Conservation (phyloP, 2,113 vertebrate genomes). For the Semnornis frantzii region DNA sequence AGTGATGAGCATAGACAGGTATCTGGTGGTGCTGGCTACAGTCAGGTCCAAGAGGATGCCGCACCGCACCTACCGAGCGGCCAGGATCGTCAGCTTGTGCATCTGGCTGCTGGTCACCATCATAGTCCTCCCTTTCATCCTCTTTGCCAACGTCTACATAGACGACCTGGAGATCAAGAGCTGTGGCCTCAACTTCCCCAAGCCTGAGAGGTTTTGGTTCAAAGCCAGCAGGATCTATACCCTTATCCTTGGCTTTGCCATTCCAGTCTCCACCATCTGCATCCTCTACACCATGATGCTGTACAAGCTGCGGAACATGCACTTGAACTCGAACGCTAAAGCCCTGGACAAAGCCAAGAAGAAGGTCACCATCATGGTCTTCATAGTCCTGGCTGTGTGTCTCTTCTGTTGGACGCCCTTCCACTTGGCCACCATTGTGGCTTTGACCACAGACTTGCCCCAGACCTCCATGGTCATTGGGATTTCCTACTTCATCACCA, state of each 20-base stretch:
- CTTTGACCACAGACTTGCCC: conserved; percentile 86
- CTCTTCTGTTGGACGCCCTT: conserved; percentile 93
- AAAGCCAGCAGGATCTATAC: conserved; percentile 89
- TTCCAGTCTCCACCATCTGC: conserved; percentile 88
- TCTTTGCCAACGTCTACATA: conserved; percentile 84
- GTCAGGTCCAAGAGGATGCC: conserved; percentile 85
- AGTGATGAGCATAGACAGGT: conserved; percentile 89
- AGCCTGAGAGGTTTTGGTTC: conserved; percentile 86
- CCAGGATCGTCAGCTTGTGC: conserved; percentile 85
- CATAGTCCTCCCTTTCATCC: conserved; percentile 85
- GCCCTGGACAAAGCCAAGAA: conserved; percentile 90
- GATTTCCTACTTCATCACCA: conserved; percentile 89
- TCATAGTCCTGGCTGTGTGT: conserved; percentile 87
- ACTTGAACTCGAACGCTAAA: conserved; percentile 84
- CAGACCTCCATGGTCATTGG: conserved; percentile 85
- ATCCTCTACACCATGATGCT: conserved; percentile 88
- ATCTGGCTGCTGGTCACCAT: conserved; percentile 88
- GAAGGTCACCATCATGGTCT: conserved; percentile 90
- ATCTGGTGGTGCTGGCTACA: conserved; percentile 85
- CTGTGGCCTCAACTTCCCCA: conserved; percentile 89
- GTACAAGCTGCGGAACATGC: conserved; percentile 85
- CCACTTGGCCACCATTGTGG: conserved; percentile 90
- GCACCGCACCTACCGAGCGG: conserved; percentile 81
- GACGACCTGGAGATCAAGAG: conserved; percentile 80
- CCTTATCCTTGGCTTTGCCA: conserved; percentile 86